Percentiles rank a stretch among this genome's conserved stretches.
Conservation (phyloP, 2,888 invertebrate genomes). For the Chymomyza fuscimana region DNA sequence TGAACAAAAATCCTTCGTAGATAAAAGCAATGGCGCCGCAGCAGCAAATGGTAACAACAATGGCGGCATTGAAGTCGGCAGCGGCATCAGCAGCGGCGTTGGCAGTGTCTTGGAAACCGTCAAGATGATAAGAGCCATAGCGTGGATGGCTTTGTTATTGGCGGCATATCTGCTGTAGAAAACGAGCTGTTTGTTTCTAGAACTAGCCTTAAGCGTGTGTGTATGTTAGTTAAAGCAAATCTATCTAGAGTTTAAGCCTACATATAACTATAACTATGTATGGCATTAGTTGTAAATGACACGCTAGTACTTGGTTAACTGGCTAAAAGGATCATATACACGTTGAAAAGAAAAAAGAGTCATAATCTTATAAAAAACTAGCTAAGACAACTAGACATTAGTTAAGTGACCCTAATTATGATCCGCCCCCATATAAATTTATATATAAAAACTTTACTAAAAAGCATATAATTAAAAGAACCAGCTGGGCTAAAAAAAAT, state of each 20-base stretch:
- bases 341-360: too few species aligned
- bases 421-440: slow-evolving; percentile 50
- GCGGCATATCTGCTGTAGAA: neutral
- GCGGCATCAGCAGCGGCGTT: slow-evolving; percentile 50
- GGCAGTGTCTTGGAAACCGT: neutral
- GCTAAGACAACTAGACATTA: slow-evolving; percentile 17
- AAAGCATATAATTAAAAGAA: slow-evolving; percentile 14
- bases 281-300: slow-evolving; percentile 21
- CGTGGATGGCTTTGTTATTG: slow-evolving; percentile 53
- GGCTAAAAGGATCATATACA: neutral
- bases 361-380: neutral
- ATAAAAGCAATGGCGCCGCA: slow-evolving; percentile 70
- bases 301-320: slow-evolving; percentile 15
- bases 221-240: slow-evolving; percentile 37
- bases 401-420: slow-evolving; percentile 54
- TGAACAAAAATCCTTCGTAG: slow-evolving; percentile 84
- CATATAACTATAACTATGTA: slow-evolving; percentile 13
- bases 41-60: slow-evolving; percentile 61
- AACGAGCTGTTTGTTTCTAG: slow-evolving; percentile 14
- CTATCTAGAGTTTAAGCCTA: slow-evolving; percentile 27
- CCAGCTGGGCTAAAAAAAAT: slow-evolving; percentile 21
- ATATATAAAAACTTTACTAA: neutral
- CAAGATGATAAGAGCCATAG: slow-evolving; percentile 33
- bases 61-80: slow-evolving; percentile 42
- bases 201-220: slow-evolving; percentile 33